These are phyloP conservation scores for Lophius piscatorius DNA, from an alignment of 2,113 vertebrate species.

Conservation along the genomic window DNA sequence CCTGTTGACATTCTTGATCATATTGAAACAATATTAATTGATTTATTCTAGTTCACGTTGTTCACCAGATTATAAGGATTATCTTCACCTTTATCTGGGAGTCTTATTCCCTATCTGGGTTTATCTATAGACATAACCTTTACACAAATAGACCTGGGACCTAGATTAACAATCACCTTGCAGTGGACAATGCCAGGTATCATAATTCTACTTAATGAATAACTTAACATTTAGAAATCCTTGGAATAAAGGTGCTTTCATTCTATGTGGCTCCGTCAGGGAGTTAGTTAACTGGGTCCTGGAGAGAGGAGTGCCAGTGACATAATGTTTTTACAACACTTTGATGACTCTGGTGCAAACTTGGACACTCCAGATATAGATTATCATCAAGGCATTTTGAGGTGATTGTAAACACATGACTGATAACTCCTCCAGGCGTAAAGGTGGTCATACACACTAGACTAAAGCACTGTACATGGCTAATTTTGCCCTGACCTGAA, in stretches of 20 bases:
- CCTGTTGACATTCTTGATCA: slow-evolving; percentile 5
- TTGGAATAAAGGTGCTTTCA: slow-evolving; percentile 44
- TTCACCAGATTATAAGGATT: slow-evolving; percentile 42
- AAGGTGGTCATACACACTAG: slow-evolving; percentile 24
- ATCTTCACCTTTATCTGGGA: slow-evolving; percentile 47
- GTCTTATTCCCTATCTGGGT: slow-evolving; percentile 29
- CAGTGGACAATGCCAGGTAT: slow-evolving; percentile 59
- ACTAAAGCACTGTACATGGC: slow-evolving; percentile 8
- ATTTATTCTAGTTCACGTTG: slow-evolving; percentile 12
- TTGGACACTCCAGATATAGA: slow-evolving; percentile 29
- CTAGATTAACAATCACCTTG: slow-evolving; percentile 64
- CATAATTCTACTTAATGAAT: slow-evolving; percentile 81
- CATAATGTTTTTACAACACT: slow-evolving; percentile 55
- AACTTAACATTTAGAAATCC: slow-evolving; percentile 80
- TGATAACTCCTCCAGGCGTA: slow-evolving; percentile 17
- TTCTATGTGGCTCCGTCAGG: slow-evolving; percentile 33
- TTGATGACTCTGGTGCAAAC: slow-evolving; percentile 57
- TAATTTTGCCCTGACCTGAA: slow-evolving; percentile 61
- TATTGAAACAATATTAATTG: not conserved
- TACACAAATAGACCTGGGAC: slow-evolving; percentile 66
- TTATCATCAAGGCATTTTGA: slow-evolving; percentile 24
- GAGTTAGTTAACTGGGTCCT: slow-evolving; percentile 58
- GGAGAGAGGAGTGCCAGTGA: slow-evolving; percentile 47
- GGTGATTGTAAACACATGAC: slow-evolving; percentile 31
- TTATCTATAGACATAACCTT: slow-evolving; percentile 66